Evolutionary conservation across 2,113 vertebrate genomes (phyloP).

Genomic region (Anarrhichthys ocellatus): DNA sequence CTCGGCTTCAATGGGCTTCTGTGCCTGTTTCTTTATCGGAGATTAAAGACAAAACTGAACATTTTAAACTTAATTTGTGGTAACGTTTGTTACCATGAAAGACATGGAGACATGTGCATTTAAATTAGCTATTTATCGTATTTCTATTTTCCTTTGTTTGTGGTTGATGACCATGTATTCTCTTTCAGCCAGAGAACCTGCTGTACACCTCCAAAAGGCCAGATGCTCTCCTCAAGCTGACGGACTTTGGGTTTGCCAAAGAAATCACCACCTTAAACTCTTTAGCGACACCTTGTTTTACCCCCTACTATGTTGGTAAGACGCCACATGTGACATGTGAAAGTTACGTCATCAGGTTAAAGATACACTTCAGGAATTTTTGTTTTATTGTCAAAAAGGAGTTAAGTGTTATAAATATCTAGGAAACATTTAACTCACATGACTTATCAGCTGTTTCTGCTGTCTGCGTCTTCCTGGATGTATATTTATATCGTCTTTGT

Average conservation of each 20-base stretch:
- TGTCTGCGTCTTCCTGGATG: no score
- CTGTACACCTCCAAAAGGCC: constrained; percentile 90
- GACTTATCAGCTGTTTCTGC: no score
- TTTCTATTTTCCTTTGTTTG: background rate
- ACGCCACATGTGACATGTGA: background rate
- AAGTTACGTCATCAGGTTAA: background rate
- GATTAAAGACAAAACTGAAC: no score
- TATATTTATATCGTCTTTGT: no score
- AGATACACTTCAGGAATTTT: background rate
- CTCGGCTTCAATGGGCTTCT: background rate
- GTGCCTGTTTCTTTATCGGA: background rate
- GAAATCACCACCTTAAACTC: constrained; percentile 94
- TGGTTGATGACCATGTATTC: background rate
- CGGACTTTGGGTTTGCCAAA: constrained; percentile 95
- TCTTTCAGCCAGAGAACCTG: constrained; percentile 90
- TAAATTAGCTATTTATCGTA: background rate
- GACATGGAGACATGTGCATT: background rate
- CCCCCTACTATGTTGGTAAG: constrained; percentile 94
- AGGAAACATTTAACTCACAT: no score
- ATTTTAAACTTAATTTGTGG: background rate
- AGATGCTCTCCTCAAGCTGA: constrained; percentile 90
- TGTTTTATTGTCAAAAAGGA: no score
- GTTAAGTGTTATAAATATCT: no score
- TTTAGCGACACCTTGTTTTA: constrained; percentile 92
- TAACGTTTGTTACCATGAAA: background rate